These are phyloP conservation scores for Merodon equestris DNA, from an alignment of 2,888 invertebrate species.

Conservation along the genomic window DNA sequence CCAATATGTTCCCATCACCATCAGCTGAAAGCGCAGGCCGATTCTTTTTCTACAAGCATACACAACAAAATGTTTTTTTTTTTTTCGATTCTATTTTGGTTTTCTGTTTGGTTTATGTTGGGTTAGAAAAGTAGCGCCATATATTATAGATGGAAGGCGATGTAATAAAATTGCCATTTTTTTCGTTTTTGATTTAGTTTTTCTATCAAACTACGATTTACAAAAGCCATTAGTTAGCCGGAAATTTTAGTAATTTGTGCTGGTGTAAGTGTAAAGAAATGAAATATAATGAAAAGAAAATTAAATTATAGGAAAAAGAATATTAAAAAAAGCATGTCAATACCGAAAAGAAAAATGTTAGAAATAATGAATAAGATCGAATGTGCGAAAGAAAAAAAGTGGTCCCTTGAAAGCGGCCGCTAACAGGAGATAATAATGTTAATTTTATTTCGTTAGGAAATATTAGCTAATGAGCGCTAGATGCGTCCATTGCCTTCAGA, in stretches of 20 bases:
- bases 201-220: slow-evolving; percentile 46
- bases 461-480: no score
- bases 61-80: slow-evolving; percentile 46
- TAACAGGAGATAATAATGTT: no score
- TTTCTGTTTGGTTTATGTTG: no score
- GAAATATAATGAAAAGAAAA: not conserved
- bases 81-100: slow-evolving; percentile 1
- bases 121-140: slow-evolving; percentile 29
- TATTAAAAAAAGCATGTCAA: slow-evolving; percentile 52
- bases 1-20: slow-evolving; percentile 71
- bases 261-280: slow-evolving; percentile 57
- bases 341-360: slow-evolving; percentile 41
- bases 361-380: slow-evolving; percentile 29
- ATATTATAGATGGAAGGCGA: slow-evolving; percentile 21
- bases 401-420: no score
- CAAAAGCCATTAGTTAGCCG: slow-evolving; percentile 46
- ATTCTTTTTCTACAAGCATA: slow-evolving; percentile 71
- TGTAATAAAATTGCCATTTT: slow-evolving; percentile 42
- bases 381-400: not conserved
- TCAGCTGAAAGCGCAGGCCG: slow-evolving; percentile 71
- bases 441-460: no score
- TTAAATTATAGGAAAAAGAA: slow-evolving; percentile 19
- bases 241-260: slow-evolving; percentile 65
- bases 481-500: no score
- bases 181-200: slow-evolving; percentile 28